These are phyloP conservation scores for Drosophila lutescens DNA, from an alignment of 2,888 invertebrate species.

Conservation along the genomic window DNA sequence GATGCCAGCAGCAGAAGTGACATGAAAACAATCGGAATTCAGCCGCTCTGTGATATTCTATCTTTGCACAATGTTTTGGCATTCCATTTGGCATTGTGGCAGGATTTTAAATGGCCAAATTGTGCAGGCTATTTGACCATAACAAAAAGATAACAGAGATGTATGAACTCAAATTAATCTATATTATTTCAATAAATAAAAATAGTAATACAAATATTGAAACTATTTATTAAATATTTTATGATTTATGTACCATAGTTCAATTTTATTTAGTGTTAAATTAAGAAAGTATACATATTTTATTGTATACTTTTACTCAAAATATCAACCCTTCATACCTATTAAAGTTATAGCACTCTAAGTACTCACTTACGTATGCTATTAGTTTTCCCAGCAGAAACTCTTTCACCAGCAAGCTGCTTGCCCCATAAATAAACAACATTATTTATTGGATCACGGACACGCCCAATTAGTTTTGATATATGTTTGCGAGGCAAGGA, in stretches of 20 bases:
- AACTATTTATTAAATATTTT: background rate
- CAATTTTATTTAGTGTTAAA: no score
- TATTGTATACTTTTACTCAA: background rate
- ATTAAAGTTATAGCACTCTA: background rate
- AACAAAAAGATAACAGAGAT: background rate
- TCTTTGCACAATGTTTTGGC: background rate
- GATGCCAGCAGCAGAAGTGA: background rate
- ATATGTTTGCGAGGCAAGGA: conserved; percentile 14
- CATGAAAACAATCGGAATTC: background rate
- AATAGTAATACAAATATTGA: no score
- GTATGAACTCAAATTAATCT: background rate
- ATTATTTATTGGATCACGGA: conserved; percentile 54
- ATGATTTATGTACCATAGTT: background rate
- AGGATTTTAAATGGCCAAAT: background rate
- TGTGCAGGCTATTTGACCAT: no score
- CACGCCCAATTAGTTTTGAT: conserved; percentile 71
- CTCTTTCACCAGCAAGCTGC: background rate
- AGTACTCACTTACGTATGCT: background rate
- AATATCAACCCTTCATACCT: background rate
- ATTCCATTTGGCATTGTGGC: background rate
- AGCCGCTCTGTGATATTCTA: background rate
- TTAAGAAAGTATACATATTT: background rate
- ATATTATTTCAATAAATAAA: background rate
- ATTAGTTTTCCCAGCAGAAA: background rate
- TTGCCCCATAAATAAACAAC: conserved; percentile 45